Evolutionary conservation across 2,113 vertebrate genomes (phyloP).

Genomic region (Brienomyrus brachyistius): DNA sequence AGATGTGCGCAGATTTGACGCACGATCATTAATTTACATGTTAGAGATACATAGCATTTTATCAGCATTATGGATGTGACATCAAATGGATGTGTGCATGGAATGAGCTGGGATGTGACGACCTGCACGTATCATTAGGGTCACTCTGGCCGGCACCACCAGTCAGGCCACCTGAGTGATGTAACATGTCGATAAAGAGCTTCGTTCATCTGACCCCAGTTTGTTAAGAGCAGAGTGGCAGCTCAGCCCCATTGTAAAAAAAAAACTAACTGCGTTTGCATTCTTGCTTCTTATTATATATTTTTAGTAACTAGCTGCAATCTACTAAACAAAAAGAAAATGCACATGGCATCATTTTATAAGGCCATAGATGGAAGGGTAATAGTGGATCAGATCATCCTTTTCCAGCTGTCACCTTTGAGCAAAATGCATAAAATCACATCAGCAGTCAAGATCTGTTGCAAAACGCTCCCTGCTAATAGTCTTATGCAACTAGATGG

Average conservation of each 20-base stretch:
- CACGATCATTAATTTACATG: not conserved
- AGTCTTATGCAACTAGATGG: not conserved
- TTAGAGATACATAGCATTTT: not conserved
- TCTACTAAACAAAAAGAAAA: not conserved
- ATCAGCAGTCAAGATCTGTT: not conserved
- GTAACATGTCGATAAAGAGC: not conserved
- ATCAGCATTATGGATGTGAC: not conserved
- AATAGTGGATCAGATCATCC: not conserved
- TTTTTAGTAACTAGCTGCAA: not conserved
- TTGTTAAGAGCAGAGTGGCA: not conserved
- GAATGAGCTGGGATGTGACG: not conserved
- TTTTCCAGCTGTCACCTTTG: not conserved
- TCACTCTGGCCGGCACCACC: not conserved
- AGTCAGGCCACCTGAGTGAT: not conserved
- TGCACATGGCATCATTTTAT: not conserved
- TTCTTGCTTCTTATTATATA: not conserved
- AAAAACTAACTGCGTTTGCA: not conserved
- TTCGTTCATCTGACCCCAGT: not conserved
- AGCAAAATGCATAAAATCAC: not conserved
- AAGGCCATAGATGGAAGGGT: not conserved
- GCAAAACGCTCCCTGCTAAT: not conserved
- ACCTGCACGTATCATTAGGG: not conserved
- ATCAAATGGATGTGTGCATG: not conserved
- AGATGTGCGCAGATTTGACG: too few relatives aligned
- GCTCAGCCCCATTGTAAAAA: not conserved